These are phyloP conservation scores for Leptodirus hochenwartii DNA, from an alignment of 2,888 invertebrate genomes.

Conservation along the genomic window DNA sequence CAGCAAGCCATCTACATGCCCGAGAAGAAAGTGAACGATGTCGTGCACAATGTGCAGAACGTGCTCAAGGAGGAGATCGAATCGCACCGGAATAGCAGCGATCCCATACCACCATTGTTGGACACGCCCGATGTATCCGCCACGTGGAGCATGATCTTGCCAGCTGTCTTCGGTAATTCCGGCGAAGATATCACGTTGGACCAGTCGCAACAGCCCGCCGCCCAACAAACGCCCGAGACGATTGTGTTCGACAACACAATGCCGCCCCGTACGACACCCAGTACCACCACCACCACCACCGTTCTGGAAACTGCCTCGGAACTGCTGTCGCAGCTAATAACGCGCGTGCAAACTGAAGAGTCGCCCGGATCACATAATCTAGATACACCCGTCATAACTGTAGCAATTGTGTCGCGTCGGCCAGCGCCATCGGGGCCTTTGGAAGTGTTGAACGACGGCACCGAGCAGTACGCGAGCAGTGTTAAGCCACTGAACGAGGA, in stretches of 20 bases:
- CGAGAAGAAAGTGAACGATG: slow-evolving; percentile 55
- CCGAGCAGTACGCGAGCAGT: too few relatives aligned
- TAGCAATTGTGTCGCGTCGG: slow-evolving; percentile 3
- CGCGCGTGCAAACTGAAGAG: neutral
- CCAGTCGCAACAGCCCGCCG: slow-evolving; percentile 16
- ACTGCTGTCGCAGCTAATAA: too few relatives aligned
- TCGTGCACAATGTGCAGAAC: slow-evolving; percentile 67
- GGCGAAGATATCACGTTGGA: slow-evolving; percentile 22
- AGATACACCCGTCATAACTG: slow-evolving; percentile 8
- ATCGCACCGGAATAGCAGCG: slow-evolving; percentile 30
- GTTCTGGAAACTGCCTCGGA: neutral
- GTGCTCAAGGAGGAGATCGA: slow-evolving; percentile 66
- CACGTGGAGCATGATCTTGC: slow-evolving; percentile 66
- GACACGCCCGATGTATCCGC: slow-evolving; percentile 58
- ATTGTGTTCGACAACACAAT: slow-evolving; percentile 23
- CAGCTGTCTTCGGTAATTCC: slow-evolving; percentile 52
- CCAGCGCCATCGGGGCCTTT: too few relatives aligned
- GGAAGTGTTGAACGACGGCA: too few relatives aligned
- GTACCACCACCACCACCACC: slow-evolving; percentile 1
- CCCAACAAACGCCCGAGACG: slow-evolving; percentile 20
- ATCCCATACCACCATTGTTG: slow-evolving; percentile 25
- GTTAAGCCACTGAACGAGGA: too few relatives aligned
- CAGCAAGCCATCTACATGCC: slow-evolving; percentile 24
- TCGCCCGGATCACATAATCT: slow-evolving; percentile 2
- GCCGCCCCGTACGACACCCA: slow-evolving; percentile 7